These are phyloP conservation scores for Colletes gigas DNA, from an alignment of 1,140 invertebrate genomes.

Conservation along the genomic window DNA sequence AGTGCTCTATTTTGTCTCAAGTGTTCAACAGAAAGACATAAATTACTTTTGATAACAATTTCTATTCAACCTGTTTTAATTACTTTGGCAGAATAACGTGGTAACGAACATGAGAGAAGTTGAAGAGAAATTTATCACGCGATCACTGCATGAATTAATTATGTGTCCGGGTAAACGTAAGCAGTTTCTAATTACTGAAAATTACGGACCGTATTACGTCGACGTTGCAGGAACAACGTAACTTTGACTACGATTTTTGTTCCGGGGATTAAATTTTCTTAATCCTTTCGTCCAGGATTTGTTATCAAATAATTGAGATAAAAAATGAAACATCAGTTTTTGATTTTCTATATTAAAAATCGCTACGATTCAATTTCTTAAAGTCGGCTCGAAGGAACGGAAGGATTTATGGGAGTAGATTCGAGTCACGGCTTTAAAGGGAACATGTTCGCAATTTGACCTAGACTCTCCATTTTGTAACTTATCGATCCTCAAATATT, in stretches of 20 bases:
- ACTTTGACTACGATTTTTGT: no score
- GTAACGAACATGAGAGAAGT: neutral
- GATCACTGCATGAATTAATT: neutral
- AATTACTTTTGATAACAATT: no score
- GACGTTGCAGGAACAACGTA: no score
- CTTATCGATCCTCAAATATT: neutral
- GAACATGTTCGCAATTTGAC: neutral
- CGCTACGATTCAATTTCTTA: no score
- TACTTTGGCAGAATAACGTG: neutral
- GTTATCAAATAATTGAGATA: no score
- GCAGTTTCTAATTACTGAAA: neutral
- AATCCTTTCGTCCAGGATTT: no score
- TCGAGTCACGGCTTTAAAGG: conserved; percentile 11
- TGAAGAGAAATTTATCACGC: neutral
- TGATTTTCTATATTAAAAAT: no score
- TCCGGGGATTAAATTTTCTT: no score
- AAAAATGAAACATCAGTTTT: no score
- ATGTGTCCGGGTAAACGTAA: conserved; percentile 2
- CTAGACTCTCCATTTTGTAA: neutral
- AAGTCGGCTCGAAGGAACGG: no score
- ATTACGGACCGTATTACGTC: neutral
- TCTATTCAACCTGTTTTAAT: neutral
- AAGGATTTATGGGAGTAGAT: neutral
- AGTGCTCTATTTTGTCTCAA: no score
- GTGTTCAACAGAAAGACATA: no score